Evolutionary conservation across 2,888 invertebrate genomes (phyloP).

Genomic region (Diadegma fenestrale): DNA sequence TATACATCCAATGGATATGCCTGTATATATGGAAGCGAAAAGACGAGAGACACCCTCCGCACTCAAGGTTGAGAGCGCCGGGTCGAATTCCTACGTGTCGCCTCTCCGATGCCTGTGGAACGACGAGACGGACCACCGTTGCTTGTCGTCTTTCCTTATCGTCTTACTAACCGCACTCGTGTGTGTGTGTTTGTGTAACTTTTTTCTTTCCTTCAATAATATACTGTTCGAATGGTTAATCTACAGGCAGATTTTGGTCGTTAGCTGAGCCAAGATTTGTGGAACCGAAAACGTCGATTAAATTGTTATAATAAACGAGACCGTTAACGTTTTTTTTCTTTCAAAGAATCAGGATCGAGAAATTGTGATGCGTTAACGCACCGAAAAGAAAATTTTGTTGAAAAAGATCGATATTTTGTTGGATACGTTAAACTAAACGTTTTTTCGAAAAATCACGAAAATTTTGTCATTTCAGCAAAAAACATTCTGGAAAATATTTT

Average conservation of each 20-base stretch:
- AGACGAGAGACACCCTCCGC: slow-evolving; percentile 35
- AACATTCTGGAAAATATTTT: too few relatives aligned
- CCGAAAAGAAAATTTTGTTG: too few relatives aligned
- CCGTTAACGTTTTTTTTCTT: background rate
- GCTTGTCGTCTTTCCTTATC: slow-evolving; percentile 42
- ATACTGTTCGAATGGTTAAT: background rate
- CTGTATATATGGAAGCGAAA: slow-evolving; percentile 11
- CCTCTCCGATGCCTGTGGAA: slow-evolving; percentile 38
- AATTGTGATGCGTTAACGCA: too few relatives aligned
- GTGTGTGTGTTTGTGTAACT: background rate
- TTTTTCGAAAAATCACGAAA: too few relatives aligned
- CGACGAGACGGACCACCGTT: slow-evolving; percentile 40
- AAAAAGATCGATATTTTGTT: too few relatives aligned
- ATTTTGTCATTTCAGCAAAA: too few relatives aligned
- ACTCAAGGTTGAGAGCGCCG: slow-evolving; percentile 65
- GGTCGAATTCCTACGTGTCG: slow-evolving; percentile 65
- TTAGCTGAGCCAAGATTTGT: background rate
- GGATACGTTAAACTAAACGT: too few relatives aligned
- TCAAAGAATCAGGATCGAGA: too few relatives aligned
- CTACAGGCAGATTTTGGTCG: background rate
- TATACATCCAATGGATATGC: background rate
- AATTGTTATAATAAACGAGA: background rate
- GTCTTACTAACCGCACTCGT: background rate
- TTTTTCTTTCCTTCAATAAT: background rate
- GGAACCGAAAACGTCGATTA: background rate